Base-by-base conservation (phyloP, 30 jellyfish, hydroid and myxozoan species). In the Chrysaora quinquecirrha region DNA sequence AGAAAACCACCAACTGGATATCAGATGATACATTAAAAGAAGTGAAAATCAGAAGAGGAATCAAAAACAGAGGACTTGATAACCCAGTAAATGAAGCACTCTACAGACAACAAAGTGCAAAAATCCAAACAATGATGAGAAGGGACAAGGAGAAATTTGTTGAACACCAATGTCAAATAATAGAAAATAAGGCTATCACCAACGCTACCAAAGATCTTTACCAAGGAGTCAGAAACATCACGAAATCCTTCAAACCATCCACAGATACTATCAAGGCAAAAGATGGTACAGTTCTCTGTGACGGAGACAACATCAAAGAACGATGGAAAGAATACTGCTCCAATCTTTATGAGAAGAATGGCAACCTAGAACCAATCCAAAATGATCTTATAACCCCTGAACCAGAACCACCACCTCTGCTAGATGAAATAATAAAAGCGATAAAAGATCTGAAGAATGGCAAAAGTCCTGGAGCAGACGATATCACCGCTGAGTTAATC, bases 101-200 rank as follows among this genome's bases (percentile, higher is more conserved):
- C 47, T 76, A 61, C 83, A 61, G 82, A 76, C 58, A 28, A 2
- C 88, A 76, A 76, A 76, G 61, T 62, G 83, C 88, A 2, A 76
- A 27, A 31, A 58, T 61, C 12, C 83, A 76, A 50, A 19, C 30
- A 33, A 21, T 75, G 83, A 75, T 75, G 88, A 54, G 83, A 24
- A 76, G 65, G 61, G 79, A 61, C 32, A 76, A 56, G 31, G 83
- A 76, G 49, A 56, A 58, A 6, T 32, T 2, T 25, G 61, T 76
- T 14, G 60, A 76, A 2, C 46, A 58, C 2, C 88, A 76, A 32
- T 54, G 83, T 60, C 27, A 76, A 48, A 56, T 19, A 3, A 30
- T 61, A 0, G 67, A 76, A 76, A 68, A 61, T 11, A 76, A 76
- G 20, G 23, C 68, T 1, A 22, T 31, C 2, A 33, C n/a, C 61